phyloP scores from a whole-genome alignment of 1,140 invertebrate genomes.

The Lepidurus couesii region DNA sequence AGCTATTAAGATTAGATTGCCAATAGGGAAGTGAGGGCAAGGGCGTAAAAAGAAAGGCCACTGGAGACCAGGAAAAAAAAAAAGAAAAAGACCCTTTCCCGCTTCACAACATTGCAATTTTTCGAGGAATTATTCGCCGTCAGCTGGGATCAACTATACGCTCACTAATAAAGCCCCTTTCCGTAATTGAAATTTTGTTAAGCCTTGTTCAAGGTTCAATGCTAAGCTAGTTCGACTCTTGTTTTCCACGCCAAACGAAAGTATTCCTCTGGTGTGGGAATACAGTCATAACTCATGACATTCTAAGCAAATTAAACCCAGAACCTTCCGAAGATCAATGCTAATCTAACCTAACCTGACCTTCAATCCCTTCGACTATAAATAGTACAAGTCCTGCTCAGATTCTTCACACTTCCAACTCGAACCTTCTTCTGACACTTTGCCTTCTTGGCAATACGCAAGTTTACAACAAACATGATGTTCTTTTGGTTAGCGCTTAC shows the following conservation, averaged over 20 bases:
- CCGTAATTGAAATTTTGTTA: not conserved
- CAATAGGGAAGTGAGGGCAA: not conserved
- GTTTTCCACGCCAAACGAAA: not conserved
- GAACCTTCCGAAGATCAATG: no score
- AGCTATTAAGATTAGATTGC: constrained; percentile 1
- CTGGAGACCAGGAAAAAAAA: not conserved
- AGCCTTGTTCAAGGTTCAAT: not conserved
- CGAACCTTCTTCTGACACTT: not conserved
- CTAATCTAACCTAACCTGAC: not conserved
- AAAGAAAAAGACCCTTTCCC: not conserved
- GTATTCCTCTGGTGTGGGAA: not conserved
- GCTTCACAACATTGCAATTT: not conserved
- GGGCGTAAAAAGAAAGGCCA: not conserved
- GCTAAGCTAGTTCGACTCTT: not conserved
- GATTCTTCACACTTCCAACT: not conserved
- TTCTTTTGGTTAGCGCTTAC: not conserved
- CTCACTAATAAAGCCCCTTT: not conserved
- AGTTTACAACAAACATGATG: not conserved
- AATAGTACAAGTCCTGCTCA: not conserved
- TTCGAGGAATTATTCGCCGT: not conserved
- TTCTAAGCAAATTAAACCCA: no score
- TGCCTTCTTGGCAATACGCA: not conserved
- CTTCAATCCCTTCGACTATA: not conserved
- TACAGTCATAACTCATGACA: no score
- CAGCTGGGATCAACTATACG: not conserved